Base-by-base conservation (phyloP, 2,888 invertebrate species). In the Holacanthella duospinosa region DNA sequence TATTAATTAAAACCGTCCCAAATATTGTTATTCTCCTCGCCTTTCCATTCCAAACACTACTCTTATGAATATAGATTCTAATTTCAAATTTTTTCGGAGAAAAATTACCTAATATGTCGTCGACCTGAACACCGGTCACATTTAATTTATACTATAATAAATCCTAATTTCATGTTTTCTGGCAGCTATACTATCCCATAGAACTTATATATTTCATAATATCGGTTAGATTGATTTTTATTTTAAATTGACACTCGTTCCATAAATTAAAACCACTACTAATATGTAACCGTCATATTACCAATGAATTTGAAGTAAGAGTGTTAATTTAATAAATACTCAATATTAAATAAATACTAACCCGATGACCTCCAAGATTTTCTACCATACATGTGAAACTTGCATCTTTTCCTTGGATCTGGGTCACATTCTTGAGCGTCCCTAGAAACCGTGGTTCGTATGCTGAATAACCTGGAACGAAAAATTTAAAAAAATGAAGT, bases 341-440 rank as follows among this genome's bases (percentile, higher is more conserved):
- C n/a, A n/a, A n/a, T 28, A 28, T 29, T 29, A 48, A 27, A 48
- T 36, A 36, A 55, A 2, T 28, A 59, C 68, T 72, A 59, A 72
- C 72, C 68, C 70, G 64, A 63, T 72, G 71, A 54, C 61, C 65
- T 9, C 67, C 68, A 26, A 73, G 64, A 65, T 73, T 68, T 43
- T 71, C 70, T 24, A 73, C 72, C 71, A 69, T 69, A 61, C 72
- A 72, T 2, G 67, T 69, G 53, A 72, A 72, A 44, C 66, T 70
- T 9, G 72, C 72, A 66, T 71, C 71, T 60, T 72, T 72, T 26
- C 72, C 72, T 59, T 72, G 72, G 69, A 88, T 84, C 75, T 89
- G 86, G 71, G 89, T 89, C 79, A 89, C 84, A 82, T 89, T 89
- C 81, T 87, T 86, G 81, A 89, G 79, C 55, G 88, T 86, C 75